These are phyloP conservation scores for Riptortus pedestris DNA, from an alignment of 1,140 invertebrate genomes.

Conservation along the genomic window DNA sequence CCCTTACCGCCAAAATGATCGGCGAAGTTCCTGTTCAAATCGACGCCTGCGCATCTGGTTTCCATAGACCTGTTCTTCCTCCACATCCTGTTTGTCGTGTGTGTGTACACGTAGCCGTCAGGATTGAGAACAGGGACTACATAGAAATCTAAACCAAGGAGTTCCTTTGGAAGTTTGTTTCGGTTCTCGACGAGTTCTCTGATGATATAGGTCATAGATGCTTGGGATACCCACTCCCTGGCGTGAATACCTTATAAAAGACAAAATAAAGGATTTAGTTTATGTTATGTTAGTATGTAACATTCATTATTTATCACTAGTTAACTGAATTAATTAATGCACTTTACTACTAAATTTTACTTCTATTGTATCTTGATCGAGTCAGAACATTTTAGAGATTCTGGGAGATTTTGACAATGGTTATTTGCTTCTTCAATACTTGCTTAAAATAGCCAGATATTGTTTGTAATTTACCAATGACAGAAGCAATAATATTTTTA, in stretches of 20 bases:
- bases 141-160: conserved; percentile 51
- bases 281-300: too few species aligned
- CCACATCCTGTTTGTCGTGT: conserved; percentile 65
- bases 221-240: conserved; percentile 71
- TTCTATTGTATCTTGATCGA: too few species aligned
- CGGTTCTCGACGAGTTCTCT: conserved; percentile 66
- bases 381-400: too few species aligned
- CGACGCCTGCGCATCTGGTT: conserved; percentile 41
- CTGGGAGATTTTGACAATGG: too few species aligned
- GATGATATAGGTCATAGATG: conserved; percentile 51
- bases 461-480: too few species aligned
- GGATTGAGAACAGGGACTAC: conserved; percentile 49
- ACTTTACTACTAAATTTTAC: too few species aligned
- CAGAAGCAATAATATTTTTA: too few species aligned
- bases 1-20: conserved; percentile 56
- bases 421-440: too few species aligned
- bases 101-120: conserved; percentile 53
- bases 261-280: too few species aligned
- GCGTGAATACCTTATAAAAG: conserved; percentile 59
- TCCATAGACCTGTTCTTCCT: conserved; percentile 57
- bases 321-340: too few species aligned
- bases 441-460: too few species aligned
- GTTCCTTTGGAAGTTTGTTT: conserved; percentile 52
- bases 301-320: too few species aligned
- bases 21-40: conserved; percentile 60